phyloP scores from a whole-genome alignment of 1,140 invertebrate species.

The Eupeodes corollae region DNA sequence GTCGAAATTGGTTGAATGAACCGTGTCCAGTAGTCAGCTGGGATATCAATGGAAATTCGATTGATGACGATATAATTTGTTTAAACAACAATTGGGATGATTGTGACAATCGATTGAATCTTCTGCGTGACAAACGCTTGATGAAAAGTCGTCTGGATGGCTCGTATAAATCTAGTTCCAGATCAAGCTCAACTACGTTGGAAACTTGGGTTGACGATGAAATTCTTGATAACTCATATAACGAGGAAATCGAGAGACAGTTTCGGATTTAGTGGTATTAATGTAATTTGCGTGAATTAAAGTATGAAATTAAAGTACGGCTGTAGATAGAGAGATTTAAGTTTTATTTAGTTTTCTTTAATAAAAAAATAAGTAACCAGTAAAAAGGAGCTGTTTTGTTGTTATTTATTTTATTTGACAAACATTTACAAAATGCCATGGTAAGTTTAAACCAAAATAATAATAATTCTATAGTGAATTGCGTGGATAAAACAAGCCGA shows the following conservation, averaged over 20 bases:
- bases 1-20: slow-evolving; percentile 5
- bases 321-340: too few species aligned
- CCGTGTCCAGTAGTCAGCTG: slow-evolving; percentile 26
- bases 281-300: background rate
- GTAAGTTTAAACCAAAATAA: too few species aligned
- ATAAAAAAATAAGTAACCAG: too few species aligned
- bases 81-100: background rate
- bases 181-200: slow-evolving; percentile 31
- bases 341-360: too few species aligned
- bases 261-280: background rate
- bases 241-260: slow-evolving; percentile 2
- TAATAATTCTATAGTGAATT: too few species aligned
- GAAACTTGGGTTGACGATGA: slow-evolving; percentile 35
- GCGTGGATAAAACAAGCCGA: too few species aligned
- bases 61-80: slow-evolving; percentile 21
- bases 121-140: slow-evolving; percentile 6
- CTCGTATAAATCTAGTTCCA: slow-evolving; percentile 25
- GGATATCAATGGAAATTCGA: slow-evolving; percentile 33
- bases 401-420: too few species aligned
- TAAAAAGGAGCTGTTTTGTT: too few species aligned
- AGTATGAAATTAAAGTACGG: too few species aligned
- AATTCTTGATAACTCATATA: slow-evolving; percentile 5
- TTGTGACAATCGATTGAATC: slow-evolving; percentile 16
- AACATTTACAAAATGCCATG: too few species aligned
- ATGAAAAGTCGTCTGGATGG: slow-evolving; percentile 7